A percentile compares a stretch with the other conserved stretches of the same genome.
phyloP scores from a whole-genome alignment of 2,113 vertebrate genomes.

The Istiophorus platypterus region DNA sequence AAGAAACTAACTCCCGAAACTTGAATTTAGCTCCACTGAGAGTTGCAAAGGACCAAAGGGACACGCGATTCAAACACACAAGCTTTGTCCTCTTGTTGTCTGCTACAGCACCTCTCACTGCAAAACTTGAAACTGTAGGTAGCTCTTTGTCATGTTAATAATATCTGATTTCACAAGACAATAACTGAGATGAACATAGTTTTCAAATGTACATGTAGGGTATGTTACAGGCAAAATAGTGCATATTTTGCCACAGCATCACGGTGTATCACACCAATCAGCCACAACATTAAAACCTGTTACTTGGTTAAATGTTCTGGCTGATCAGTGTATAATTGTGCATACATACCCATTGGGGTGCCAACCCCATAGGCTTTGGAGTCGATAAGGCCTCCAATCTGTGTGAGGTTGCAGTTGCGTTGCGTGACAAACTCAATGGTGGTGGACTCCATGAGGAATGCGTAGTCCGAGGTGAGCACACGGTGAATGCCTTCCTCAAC shows the following conservation, averaged over 20 bases:
- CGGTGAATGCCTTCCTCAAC: constrained; percentile 97
- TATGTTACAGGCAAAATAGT: background rate
- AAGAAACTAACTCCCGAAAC: no score
- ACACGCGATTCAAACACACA: no score
- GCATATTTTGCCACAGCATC: background rate
- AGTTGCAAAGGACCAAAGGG: no score
- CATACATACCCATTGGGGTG: constrained; percentile 95
- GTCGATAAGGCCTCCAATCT: constrained; percentile 98
- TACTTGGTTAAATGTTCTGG: no score
- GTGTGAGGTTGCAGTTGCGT: constrained; percentile 98
- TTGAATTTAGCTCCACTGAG: no score
- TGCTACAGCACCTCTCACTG: background rate
- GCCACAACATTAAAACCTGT: no score
- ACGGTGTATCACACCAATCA: background rate
- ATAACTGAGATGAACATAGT: no score
- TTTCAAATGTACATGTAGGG: background rate
- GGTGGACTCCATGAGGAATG: constrained; percentile 98
- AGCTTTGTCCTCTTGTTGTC: background rate
- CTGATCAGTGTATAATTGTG: background rate
- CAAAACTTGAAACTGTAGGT: no score
- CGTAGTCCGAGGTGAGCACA: constrained; percentile 97
- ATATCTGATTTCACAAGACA: no score
- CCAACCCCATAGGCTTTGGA: constrained; percentile 97
- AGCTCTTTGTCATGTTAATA: no score
- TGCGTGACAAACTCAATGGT: constrained; percentile 97